Conservation (phyloP, 2,888 invertebrate genomes). For the Prosopocoilus inquinatus region DNA sequence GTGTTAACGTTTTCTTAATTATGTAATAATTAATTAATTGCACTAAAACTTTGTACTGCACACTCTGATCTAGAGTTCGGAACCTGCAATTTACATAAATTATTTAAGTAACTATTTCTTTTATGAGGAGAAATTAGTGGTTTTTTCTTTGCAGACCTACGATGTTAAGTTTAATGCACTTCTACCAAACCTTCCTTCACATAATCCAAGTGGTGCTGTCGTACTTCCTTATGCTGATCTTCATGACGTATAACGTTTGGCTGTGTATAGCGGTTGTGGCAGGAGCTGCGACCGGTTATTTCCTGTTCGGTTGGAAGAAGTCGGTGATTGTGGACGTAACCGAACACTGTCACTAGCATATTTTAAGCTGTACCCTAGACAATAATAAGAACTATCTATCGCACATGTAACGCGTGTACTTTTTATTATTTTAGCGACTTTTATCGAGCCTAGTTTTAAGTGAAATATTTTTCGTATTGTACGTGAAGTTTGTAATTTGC, state of each 20-base stretch:
- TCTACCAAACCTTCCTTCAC: constrained; percentile 84
- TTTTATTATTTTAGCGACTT: not conserved
- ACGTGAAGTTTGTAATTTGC: not conserved
- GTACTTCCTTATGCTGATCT: constrained; percentile 93
- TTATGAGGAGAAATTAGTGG: not conserved
- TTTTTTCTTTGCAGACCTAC: constrained; percentile 63
- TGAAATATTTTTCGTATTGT: constrained; percentile 1
- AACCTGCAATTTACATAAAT: no score
- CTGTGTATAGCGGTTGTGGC: constrained; percentile 84
- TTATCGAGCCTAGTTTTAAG: not conserved
- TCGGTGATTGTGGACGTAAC: constrained; percentile 91
- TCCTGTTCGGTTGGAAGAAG: constrained; percentile 94
- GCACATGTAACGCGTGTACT: not conserved
- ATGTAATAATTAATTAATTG: not conserved
- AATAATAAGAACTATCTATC: not conserved
- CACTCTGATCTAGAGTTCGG: no score
- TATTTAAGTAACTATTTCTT: no score
- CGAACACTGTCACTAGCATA: constrained; percentile 78
- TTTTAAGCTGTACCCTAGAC: not conserved
- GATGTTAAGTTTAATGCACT: constrained; percentile 81
- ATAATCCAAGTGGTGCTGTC: constrained; percentile 87
- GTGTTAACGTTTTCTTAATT: constrained; percentile 1
- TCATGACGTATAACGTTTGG: constrained; percentile 97
- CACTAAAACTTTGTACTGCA: no score
- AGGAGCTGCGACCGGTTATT: constrained; percentile 90